These are phyloP conservation scores for Aegithalos caudatus DNA, from an alignment of 2,113 vertebrate species.

Conservation along the genomic window DNA sequence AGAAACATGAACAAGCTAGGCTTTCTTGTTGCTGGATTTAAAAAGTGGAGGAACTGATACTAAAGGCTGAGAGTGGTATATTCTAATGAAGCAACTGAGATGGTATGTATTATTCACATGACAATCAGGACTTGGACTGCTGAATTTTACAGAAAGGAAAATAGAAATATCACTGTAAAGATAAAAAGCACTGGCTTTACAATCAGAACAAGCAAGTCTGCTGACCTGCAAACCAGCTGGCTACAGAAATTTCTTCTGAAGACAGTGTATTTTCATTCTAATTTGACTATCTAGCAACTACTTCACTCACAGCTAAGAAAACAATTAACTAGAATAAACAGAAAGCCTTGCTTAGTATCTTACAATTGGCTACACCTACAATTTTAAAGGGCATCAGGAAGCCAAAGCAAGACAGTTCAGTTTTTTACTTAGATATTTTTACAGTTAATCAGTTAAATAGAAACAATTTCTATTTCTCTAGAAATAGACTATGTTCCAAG, in stretches of 20 bases:
- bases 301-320: slow-evolving; percentile 3
- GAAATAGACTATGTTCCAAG: fast-evolving
- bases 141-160: not conserved
- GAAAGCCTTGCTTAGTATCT: not conserved
- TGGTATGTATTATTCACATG: not conserved
- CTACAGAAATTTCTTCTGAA: not conserved
- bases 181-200: not conserved
- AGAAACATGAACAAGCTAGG: not conserved
- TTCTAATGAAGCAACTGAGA: not conserved
- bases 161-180: not conserved
- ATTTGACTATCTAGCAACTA: not conserved
- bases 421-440: not conserved
- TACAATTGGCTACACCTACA: not conserved
- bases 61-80: not conserved
- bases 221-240: not conserved
- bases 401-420: not conserved
- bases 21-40: not conserved
- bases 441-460: not conserved
- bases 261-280: not conserved
- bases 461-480: not conserved
- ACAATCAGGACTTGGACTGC: not conserved
- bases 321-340: not conserved
- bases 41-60: not conserved
- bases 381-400: not conserved
- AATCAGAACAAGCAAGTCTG: not conserved